Evolutionary conservation across 2,797 vertebrate species (phyloP).

Genomic region (Sarcoramphus papa): DNA sequence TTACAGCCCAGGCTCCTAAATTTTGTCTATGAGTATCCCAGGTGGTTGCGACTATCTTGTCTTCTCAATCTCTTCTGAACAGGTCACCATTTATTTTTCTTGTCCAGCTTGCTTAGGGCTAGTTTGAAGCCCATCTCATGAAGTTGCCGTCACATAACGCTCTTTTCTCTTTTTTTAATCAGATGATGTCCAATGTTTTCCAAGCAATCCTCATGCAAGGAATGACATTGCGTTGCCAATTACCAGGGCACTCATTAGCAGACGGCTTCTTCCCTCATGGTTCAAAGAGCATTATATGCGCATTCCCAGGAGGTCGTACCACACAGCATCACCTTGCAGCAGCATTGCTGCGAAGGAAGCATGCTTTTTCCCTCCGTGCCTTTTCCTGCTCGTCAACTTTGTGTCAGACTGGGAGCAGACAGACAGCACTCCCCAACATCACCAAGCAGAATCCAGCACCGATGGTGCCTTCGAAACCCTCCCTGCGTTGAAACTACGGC

Average conservation of each 20-base stretch:
- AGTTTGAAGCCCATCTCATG: background rate
- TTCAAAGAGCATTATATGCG: background rate
- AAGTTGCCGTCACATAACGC: background rate
- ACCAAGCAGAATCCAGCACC: background rate
- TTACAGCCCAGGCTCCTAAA: background rate
- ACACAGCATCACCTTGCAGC: background rate
- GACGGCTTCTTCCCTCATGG: background rate
- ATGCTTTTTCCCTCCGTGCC: background rate
- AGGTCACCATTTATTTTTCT: background rate
- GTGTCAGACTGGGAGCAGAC: background rate
- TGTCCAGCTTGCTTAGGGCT: background rate
- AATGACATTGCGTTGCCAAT: background rate
- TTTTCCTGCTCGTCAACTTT: background rate
- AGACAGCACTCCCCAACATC: accelerated
- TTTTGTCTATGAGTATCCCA: background rate
- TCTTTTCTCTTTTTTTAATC: background rate
- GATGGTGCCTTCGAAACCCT: background rate
- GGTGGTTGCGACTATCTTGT: background rate
- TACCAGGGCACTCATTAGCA: conserved; percentile 7
- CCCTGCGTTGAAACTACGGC: background rate
- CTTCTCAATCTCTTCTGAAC: background rate
- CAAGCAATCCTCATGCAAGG: background rate
- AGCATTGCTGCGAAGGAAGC: background rate
- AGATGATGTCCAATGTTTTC: background rate
- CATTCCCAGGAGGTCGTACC: background rate